phyloP scores from a whole-genome alignment of 2,888 invertebrate species.

The Fabriciana adippe region DNA sequence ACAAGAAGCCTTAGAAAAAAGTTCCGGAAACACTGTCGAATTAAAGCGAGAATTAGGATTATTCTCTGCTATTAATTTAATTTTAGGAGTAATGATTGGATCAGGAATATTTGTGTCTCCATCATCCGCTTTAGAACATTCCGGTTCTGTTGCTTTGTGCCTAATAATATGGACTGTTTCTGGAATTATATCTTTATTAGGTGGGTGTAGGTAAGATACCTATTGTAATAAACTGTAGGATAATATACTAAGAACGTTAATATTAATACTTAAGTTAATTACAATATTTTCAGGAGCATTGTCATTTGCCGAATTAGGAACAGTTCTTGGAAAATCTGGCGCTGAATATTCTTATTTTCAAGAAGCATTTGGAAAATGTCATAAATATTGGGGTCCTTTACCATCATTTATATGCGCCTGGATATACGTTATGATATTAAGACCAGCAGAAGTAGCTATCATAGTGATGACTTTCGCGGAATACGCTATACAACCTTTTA shows the following conservation, averaged over 20 bases:
- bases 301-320: conserved; percentile 91
- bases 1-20: conserved; percentile 50
- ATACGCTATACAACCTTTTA: conserved; percentile 86
- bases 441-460: conserved; percentile 90
- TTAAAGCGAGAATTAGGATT: conserved; percentile 89
- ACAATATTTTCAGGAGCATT: conserved; percentile 84
- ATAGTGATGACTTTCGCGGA: conserved; percentile 89
- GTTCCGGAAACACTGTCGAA: conserved; percentile 74
- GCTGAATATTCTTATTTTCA: conserved; percentile 91
- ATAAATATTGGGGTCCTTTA: conserved; percentile 86
- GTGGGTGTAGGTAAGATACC: conserved; percentile 80
- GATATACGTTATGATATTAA: conserved; percentile 88
- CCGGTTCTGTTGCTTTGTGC: conserved; percentile 91
- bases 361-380: conserved; percentile 86
- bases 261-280: neutral
- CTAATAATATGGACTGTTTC: conserved; percentile 90
- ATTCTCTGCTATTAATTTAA: conserved; percentile 90
- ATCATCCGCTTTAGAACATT: conserved; percentile 86
- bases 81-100: conserved; percentile 94
- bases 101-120: conserved; percentile 95
- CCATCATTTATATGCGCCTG: conserved; percentile 90
- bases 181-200: conserved; percentile 89
- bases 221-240: conserved; percentile 34
- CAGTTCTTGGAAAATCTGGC: conserved; percentile 89
- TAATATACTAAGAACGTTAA: neutral